Evolutionary conservation across 2,797 vertebrate species (phyloP).

Genomic region (Microctenopoma lineatum): DNA sequence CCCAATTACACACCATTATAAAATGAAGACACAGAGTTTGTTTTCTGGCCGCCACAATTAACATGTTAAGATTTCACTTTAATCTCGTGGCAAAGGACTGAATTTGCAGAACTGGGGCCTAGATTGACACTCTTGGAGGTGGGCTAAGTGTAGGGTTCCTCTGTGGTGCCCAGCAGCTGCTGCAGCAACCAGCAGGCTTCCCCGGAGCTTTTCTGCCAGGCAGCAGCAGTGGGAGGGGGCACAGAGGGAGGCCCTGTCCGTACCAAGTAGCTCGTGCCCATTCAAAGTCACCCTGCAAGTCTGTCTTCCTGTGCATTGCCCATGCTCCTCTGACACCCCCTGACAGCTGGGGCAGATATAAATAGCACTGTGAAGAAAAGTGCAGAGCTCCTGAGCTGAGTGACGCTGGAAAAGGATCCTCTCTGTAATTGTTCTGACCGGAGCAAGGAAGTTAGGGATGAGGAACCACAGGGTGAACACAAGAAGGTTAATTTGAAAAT

Average conservation of each 20-base stretch:
- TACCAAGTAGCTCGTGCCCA: constrained; percentile 42
- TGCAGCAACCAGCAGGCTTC: constrained; percentile 57
- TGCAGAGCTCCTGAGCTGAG: constrained; percentile 60
- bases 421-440: constrained; percentile 25
- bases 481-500: constrained; percentile 1
- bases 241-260: constrained; percentile 37
- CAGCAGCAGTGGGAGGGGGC: constrained; percentile 36
- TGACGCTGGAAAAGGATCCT: constrained; percentile 46
- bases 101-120: constrained; percentile 18
- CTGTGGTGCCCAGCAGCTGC: constrained; percentile 56
- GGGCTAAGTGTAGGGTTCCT: constrained; percentile 33
- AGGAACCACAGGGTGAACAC: constrained; percentile 9
- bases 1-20: not conserved
- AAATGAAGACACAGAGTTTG: not conserved
- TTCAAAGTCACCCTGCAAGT: constrained; percentile 82
- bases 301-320: constrained; percentile 50
- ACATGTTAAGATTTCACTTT: not conserved
- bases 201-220: constrained; percentile 52
- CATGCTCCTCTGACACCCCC: constrained; percentile 74
- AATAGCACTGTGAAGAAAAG: constrained; percentile 76
- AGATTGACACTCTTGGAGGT: constrained; percentile 40
- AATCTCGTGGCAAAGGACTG: not conserved
- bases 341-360: constrained; percentile 81
- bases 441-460: constrained; percentile 29
- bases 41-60: not conserved